Base-by-base conservation (phyloP, 2,888 invertebrate genomes). In the Drosophila phalerata region DNA sequence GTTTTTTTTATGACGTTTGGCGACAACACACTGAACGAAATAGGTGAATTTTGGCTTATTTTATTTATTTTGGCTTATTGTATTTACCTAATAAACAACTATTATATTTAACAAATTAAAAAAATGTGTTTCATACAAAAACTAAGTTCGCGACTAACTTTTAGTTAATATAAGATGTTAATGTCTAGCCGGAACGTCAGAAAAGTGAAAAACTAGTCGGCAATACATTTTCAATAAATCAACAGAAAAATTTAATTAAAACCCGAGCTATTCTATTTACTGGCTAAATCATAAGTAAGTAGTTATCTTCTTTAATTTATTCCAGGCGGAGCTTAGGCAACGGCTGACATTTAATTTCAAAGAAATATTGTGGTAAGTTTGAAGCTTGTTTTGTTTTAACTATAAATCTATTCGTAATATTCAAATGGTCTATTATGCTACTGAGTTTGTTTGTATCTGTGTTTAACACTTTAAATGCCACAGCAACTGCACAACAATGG, bases 391-490 rank as follows among this genome's bases (percentile, higher is more conserved):
- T 47, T 56, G 42, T 30, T 60, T 8, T 17, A 1, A 38, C 37
- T 13, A 51, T 15, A 69, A 57, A 61, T 30, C 28, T 34, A 34
- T 55, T 49, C 5, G 11, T 19, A 51, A 38, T 38, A 56, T 63
- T 73, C 38, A 34, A 67, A 47, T 51, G 37, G 6, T 25, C 43
- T 42, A 51, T 61, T 51, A 15, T 52, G 17, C 28, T 45, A 45
- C 13, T 56, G 43, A 42, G 5, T 19, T n/a, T 25, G 17, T 17
- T 42, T 53, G 32, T 25, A 32, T 55, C 32, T 19, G 15, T 73
- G 68, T 38, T 57, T 55, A 56, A 22, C 58, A 73, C 62, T 77
- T 73, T 25, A 55, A 66, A 43, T 52, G 66, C 19, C 45, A 45
- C 47, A 30, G 42, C 48, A 32, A 19, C 38, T 62, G 72, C 57